phyloP scores from a whole-genome alignment of 1,140 invertebrate genomes.

The Pseudoatta argentina region DNA sequence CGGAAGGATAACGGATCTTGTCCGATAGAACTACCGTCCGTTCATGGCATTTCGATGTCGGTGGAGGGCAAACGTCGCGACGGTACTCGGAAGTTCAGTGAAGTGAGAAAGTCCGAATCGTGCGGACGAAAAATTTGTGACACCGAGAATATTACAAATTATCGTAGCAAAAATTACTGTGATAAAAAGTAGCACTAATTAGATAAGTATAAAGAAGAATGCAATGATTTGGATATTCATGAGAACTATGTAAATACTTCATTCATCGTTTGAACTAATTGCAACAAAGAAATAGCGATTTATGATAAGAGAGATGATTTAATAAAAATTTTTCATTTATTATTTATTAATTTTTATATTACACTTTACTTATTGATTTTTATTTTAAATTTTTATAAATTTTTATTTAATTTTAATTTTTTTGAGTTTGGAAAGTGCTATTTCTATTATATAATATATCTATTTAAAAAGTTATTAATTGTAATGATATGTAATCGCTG shows the following conservation, averaged over 20 bases:
- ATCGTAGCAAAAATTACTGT: neutral
- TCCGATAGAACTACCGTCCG: slow-evolving; percentile 57
- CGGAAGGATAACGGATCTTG: slow-evolving; percentile 44
- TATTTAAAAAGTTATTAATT: neutral
- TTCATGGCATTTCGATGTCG: slow-evolving; percentile 48
- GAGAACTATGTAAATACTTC: neutral
- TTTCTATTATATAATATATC: neutral
- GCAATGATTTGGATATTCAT: neutral
- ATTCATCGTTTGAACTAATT: neutral
- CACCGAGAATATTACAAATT: slow-evolving; percentile 2
- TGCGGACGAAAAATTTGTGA: slow-evolving; percentile 29
- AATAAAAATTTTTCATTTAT: neutral
- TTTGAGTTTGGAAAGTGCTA: neutral
- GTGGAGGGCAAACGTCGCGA: slow-evolving; percentile 37
- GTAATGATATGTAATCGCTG: neutral
- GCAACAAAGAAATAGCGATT: neutral
- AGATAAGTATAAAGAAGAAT: neutral
- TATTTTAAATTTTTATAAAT: neutral
- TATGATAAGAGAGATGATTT: neutral
- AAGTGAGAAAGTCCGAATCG: slow-evolving; percentile 40
- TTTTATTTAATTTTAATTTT: neutral
- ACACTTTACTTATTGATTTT: neutral
- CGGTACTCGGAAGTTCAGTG: slow-evolving; percentile 30
- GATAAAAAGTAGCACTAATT: neutral
- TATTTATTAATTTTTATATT: neutral